phyloP scores from a whole-genome alignment of 2,888 invertebrate species.

The Phyllotreta cruciferae region DNA sequence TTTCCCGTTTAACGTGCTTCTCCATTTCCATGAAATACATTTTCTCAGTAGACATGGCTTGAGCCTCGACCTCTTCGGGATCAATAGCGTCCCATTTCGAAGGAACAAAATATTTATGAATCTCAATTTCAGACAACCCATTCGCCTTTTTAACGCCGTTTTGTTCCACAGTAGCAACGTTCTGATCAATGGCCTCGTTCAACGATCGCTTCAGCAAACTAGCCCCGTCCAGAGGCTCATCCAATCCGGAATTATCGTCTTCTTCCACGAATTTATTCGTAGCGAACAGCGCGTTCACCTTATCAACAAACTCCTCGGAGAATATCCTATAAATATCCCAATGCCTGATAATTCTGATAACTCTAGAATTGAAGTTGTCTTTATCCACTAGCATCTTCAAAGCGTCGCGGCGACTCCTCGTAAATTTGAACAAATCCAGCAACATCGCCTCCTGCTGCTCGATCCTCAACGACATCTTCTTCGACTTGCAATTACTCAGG shows the following conservation, averaged over 20 bases:
- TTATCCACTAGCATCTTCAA: slow-evolving; percentile 83
- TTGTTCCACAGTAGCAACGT: slow-evolving; percentile 38
- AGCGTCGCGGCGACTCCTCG: slow-evolving; percentile 71
- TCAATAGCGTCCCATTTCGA: slow-evolving; percentile 97
- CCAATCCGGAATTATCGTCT: slow-evolving; percentile 56
- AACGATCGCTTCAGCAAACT: slow-evolving; percentile 53
- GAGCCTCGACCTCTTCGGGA: slow-evolving; percentile 77
- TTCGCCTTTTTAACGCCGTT: slow-evolving; percentile 32
- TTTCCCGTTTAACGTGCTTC: slow-evolving; percentile 16
- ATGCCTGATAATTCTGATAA: slow-evolving; percentile 85
- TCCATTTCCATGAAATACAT: slow-evolving; percentile 74
- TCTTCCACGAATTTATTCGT: slow-evolving; percentile 24
- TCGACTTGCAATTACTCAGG: slow-evolving; percentile 90
- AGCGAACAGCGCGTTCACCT: slow-evolving; percentile 23
- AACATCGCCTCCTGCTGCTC: slow-evolving; percentile 60
- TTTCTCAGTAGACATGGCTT: slow-evolving; percentile 84
- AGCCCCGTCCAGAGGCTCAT: slow-evolving; percentile 57
- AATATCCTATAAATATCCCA: slow-evolving; percentile 94
- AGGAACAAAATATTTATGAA: slow-evolving; percentile 72
- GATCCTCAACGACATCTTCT: slow-evolving; percentile 70
- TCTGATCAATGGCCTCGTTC: slow-evolving; percentile 42
- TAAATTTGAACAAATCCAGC: slow-evolving; percentile 74
- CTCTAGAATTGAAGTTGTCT: slow-evolving; percentile 87
- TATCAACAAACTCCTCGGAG: slow-evolving; percentile 24
- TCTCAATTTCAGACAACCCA: slow-evolving; percentile 37